phyloP scores from a whole-genome alignment of 2,797 vertebrate genomes.

The Lagorchestes hirsutus region DNA sequence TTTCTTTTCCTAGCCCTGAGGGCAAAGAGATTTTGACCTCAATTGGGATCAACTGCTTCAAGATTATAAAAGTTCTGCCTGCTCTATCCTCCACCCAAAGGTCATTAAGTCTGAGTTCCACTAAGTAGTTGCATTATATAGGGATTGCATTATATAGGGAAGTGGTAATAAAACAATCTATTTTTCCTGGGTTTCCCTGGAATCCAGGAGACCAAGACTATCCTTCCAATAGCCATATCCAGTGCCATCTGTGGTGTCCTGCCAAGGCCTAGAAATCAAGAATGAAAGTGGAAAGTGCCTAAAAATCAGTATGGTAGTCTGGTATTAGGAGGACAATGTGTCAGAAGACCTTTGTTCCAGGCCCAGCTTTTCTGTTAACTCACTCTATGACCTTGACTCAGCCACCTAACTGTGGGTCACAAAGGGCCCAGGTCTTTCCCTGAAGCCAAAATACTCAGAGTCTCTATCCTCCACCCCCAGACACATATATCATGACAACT shows the following conservation, averaged over 20 bases:
- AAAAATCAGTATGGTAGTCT: neutral
- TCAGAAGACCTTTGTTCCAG: neutral
- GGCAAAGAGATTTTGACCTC: constrained; percentile 23
- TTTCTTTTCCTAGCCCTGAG: neutral
- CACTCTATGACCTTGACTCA: neutral
- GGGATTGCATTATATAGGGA: constrained; percentile 54
- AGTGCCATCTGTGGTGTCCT: neutral
- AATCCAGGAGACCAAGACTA: neutral
- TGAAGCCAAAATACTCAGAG: neutral
- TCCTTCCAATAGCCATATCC: neutral
- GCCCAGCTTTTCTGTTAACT: neutral
- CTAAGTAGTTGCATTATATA: constrained; percentile 51
- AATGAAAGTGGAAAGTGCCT: neutral
- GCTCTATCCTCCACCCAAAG: constrained; percentile 25
- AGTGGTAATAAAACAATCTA: constrained; percentile 54
- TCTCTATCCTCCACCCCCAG: neutral
- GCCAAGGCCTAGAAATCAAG: neutral
- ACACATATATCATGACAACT: neutral
- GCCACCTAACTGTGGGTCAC: neutral
- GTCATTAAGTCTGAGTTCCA: constrained; percentile 49
- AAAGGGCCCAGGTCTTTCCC: neutral
- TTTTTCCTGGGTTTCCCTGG: constrained; percentile 35
- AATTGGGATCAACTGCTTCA: constrained; percentile 6
- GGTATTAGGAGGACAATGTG: neutral
- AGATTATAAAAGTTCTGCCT: constrained; percentile 35